These are phyloP conservation scores for Invenusta paracnida DNA, from an alignment of 2,888 invertebrate genomes.

Conservation along the genomic window DNA sequence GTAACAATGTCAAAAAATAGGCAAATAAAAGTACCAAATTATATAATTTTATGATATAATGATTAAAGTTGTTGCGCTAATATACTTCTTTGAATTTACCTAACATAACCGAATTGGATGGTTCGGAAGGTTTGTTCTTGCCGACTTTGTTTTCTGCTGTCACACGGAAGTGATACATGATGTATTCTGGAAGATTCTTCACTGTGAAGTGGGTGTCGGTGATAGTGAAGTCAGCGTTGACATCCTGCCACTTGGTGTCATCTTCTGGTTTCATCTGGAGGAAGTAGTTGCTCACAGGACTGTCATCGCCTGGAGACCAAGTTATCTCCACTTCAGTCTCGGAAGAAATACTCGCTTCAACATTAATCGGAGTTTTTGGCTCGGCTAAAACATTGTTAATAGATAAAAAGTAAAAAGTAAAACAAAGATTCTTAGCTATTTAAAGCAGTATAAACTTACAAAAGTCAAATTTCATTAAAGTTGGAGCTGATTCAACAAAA, in stretches of 20 bases:
- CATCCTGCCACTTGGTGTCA: neutral
- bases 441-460: neutral
- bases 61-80: too few relatives aligned
- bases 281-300: conserved; percentile 55
- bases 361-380: conserved; percentile 54
- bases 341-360: conserved; percentile 52
- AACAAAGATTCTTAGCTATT: neutral
- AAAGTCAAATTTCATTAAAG: conserved; percentile 31
- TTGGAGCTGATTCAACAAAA: conserved; percentile 40
- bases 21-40: too few relatives aligned
- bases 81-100: too few relatives aligned
- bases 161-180: conserved; percentile 49
- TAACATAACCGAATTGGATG: conserved; percentile 25
- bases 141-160: conserved; percentile 48
- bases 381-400: conserved; percentile 38
- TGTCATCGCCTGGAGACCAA: conserved; percentile 54
- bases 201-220: neutral
- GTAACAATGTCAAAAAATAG: too few relatives aligned
- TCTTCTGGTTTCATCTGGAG: conserved; percentile 48
- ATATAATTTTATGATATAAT: too few relatives aligned
- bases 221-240: conserved; percentile 13
- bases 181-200: conserved; percentile 46
- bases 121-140: conserved; percentile 43
- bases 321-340: conserved; percentile 46
- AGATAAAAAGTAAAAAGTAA: neutral